Base-by-base conservation (phyloP, 2,888 invertebrate genomes). In the Epistrophella euchroma region DNA sequence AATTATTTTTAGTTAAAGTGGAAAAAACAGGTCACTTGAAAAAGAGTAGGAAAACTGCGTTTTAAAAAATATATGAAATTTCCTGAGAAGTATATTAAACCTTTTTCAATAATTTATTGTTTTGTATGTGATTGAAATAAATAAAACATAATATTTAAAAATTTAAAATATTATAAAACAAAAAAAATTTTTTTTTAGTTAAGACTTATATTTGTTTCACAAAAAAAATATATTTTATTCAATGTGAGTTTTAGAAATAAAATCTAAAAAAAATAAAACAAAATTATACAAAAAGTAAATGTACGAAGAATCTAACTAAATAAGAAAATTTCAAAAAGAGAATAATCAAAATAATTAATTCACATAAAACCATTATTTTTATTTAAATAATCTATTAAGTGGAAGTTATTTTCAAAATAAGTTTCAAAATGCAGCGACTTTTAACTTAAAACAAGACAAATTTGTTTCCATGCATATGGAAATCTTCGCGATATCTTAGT, bases 351-450 rank as follows among this genome's bases (percentile, higher is more conserved):
- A 50, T 22, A 0, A 15, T 22, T 15, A 22, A 11, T 22, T 22
- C 13, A 28, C 25, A 28, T 52, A 52, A 25, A 52, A 22, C 6
- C 3, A 25, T 17, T 19, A 17, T n/a, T 1, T n/a, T 43, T n/a
- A 43, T 43, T 5, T 1, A 45, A 45, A 45, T n/a, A 43, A 45
- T 45, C 3, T 15, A 22, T 22, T 11, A 50, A 50, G 0, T 25
- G 22, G 15, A 40, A 43, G 10, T 45, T 32, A 25, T 40, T 60
- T 5, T 22, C 6, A 13, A 58, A 17, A 19, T 2, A 58, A 37
- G 19, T 13, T 58, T 25, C 43, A 52, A 52, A 52, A 52, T 50
- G 50, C 52, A 52, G 25, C 52, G 52, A 52, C 5, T 52, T 52
- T 25, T 22, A 28, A 52, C 52, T 52, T 1, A 28, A 25, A 52